A percentile compares a stretch with the other conserved stretches of the same genome.
These are phyloP conservation scores for Rotaria macrura DNA, from an alignment of 2,888 invertebrate genomes.

Conservation along the genomic window DNA sequence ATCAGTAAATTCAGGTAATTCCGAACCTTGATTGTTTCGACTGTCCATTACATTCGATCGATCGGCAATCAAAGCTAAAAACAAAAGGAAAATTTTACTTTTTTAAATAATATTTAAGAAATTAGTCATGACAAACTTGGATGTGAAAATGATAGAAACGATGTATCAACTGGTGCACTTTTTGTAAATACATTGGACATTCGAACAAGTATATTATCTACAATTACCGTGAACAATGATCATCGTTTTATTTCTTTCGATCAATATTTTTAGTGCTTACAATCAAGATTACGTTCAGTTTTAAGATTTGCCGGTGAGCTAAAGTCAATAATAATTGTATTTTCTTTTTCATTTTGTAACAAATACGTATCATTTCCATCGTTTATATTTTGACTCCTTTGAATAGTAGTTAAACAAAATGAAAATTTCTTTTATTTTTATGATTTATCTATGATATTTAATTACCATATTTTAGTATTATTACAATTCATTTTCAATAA, in stretches of 20 bases:
- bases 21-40: background rate
- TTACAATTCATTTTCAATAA: background rate
- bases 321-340: background rate
- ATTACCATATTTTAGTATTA: background rate
- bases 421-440: background rate
- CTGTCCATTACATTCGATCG: background rate
- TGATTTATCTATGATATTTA: background rate
- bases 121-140: background rate
- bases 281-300: background rate
- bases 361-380: background rate
- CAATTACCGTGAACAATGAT: no score
- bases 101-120: background rate
- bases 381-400: background rate
- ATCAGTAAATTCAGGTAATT: background rate
- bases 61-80: background rate
- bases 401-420: background rate
- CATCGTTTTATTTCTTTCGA: background rate
- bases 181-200: background rate
- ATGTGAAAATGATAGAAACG: background rate
- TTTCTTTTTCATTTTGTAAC: background rate
- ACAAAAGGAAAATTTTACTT: background rate
- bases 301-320: background rate
- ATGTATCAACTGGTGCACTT: background rate
- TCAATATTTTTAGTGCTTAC: background rate
- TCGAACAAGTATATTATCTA: background rate